These are phyloP conservation scores for Poecilia latipinna DNA, from an alignment of 2,113 vertebrate genomes.

Conservation along the genomic window DNA sequence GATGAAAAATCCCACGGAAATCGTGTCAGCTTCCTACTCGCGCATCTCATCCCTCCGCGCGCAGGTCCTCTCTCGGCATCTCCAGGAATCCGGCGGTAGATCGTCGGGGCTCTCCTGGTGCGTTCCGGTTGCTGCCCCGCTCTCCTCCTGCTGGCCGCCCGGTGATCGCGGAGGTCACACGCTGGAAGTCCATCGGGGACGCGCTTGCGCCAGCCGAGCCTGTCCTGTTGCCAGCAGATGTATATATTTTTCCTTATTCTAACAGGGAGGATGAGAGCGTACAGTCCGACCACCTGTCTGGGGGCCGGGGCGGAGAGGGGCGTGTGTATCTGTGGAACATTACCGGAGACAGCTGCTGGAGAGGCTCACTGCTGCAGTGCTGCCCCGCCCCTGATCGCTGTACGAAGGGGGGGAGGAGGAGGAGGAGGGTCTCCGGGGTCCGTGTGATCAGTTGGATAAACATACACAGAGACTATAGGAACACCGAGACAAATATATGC, in stretches of 20 bases:
- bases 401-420: constrained; percentile 26
- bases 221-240: constrained; percentile 56
- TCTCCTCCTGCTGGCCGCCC: constrained; percentile 66
- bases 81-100: constrained; percentile 54
- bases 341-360: constrained; percentile 72
- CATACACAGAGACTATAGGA: not conserved
- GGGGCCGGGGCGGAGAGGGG: constrained; percentile 72
- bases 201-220: constrained; percentile 61
- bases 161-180: constrained; percentile 73
- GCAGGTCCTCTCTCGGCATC: constrained; percentile 48
- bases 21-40: constrained; percentile 56
- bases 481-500: not conserved
- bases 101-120: constrained; percentile 69
- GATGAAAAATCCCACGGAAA: constrained; percentile 54
- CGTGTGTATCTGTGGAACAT: constrained; percentile 71
- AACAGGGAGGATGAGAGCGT: constrained; percentile 60
- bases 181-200: constrained; percentile 76
- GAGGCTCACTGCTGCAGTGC: constrained; percentile 79
- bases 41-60: constrained; percentile 61
- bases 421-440: constrained; percentile 15
- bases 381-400: constrained; percentile 72
- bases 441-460: constrained; percentile 41
- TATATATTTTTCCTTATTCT: constrained; percentile 25
- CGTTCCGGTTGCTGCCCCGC: constrained; percentile 60
- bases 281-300: constrained; percentile 77